Conservation (phyloP, 2,113 vertebrate genomes). For the Orientallactaga bullata region DNA sequence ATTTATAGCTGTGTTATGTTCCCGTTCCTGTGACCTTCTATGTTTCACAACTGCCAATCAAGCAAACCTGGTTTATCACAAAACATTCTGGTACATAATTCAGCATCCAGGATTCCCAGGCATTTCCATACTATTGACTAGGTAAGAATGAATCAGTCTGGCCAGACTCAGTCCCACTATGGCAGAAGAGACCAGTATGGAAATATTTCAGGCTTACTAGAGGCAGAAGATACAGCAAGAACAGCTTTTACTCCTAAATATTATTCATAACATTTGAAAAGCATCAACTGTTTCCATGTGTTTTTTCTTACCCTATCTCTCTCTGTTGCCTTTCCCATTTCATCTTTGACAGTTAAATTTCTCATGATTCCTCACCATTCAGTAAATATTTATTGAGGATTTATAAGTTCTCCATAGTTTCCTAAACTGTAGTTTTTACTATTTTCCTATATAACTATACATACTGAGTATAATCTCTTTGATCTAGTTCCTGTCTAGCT, state of each 20-base stretch:
- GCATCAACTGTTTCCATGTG: constrained; percentile 83
- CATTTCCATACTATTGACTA: constrained; percentile 47
- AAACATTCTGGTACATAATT: constrained; percentile 41
- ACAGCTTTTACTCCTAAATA: constrained; percentile 84
- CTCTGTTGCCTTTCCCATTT: constrained; percentile 77
- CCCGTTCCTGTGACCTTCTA: background rate
- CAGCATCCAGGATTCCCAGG: constrained; percentile 25
- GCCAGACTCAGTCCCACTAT: constrained; percentile 16
- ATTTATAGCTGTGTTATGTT: background rate
- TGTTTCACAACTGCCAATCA: constrained; percentile 48
- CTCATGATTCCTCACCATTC: constrained; percentile 75
- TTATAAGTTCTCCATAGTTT: constrained; percentile 74
- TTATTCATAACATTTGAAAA: constrained; percentile 84
- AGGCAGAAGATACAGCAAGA: constrained; percentile 81
- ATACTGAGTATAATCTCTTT: constrained; percentile 47
- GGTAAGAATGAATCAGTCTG: constrained; percentile 70
- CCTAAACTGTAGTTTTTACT: constrained; percentile 63
- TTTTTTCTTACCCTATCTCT: constrained; percentile 80
- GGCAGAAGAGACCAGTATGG: constrained; percentile 71
- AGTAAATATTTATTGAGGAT: constrained; percentile 81
- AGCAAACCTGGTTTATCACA: constrained; percentile 40
- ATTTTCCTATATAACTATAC: constrained; percentile 60
- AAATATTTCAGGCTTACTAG: constrained; percentile 81
- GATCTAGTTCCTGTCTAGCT: constrained; percentile 37
- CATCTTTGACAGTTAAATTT: constrained; percentile 75